A percentile compares a stretch with the other conserved stretches of the same genome.
phyloP scores from a whole-genome alignment of 2,888 invertebrate species.

The Dione vanillae region DNA sequence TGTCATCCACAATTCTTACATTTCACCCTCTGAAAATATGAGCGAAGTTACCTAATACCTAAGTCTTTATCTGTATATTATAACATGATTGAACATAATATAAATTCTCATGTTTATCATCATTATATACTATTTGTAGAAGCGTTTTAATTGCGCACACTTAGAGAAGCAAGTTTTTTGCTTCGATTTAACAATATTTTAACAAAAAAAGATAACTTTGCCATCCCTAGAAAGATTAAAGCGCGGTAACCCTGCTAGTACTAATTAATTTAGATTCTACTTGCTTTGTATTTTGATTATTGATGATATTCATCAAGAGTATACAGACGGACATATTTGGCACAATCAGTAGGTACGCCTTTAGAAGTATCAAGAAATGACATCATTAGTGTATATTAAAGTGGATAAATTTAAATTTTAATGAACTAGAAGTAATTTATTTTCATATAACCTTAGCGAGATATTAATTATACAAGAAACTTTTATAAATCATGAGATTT shows the following conservation, averaged over 20 bases:
- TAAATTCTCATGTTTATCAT: too few relatives aligned
- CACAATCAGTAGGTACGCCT: constrained; percentile 8
- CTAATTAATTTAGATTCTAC: not conserved
- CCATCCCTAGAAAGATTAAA: too few relatives aligned
- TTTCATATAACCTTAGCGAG: constrained; percentile 25
- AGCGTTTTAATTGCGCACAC: too few relatives aligned
- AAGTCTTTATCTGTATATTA: too few relatives aligned
- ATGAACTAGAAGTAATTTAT: constrained; percentile 34
- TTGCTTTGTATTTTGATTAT: not conserved
- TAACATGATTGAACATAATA: too few relatives aligned
- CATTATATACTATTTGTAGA: too few relatives aligned
- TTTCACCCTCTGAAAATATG: too few relatives aligned
- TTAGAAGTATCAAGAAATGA: constrained; percentile 3
- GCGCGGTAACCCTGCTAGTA: not conserved
- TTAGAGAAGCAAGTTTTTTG: too few relatives aligned
- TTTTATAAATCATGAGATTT: not conserved
- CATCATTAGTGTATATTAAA: constrained; percentile 10
- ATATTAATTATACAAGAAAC: not conserved
- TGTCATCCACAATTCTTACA: too few relatives aligned
- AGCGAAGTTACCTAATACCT: too few relatives aligned
- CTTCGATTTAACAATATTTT: too few relatives aligned
- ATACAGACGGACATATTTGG: not conserved
- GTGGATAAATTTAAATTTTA: constrained; percentile 32
- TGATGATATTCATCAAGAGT: constrained; percentile 7
- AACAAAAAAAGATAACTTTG: too few relatives aligned